Base-by-base conservation (phyloP, 2,113 vertebrate genomes). In the Ancistrus triradiatus region DNA sequence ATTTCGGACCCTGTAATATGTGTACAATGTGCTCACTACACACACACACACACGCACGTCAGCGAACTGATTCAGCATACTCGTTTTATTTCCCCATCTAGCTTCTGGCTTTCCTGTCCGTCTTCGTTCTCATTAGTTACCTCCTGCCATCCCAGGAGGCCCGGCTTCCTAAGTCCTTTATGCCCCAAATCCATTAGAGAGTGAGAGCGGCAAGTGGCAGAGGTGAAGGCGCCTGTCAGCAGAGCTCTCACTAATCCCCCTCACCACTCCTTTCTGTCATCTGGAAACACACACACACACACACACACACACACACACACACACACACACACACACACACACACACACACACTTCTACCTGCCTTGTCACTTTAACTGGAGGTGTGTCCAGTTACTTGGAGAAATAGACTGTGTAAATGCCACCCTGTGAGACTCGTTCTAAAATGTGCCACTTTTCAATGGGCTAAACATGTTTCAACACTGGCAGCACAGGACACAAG, bases 181-280 rank as follows among this genome's bases (percentile, higher is more conserved):
- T 64, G 49, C 38, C 25, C 7, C 21, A 38, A 38, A 57, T 46
- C 63, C 43, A 38, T 66, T 57, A 66, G 52, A 53, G 25, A 48
- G 21, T 14, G 42, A 27, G 43, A 47, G 19, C 2, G 6, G 17
- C 38, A n/a, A 57, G 63, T 66, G 63, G 18, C 52, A 47, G 52
- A 38, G 63, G 52, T 47, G 51, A 57, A 25, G 7, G 22, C 11
- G 31, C 42, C 42, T 66, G 63, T 57, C 63, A 66, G 52, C 52
- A 15, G 2, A 56, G 31, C 31, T 48, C 18, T 19, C 43, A 19
- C 52, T 57, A 49, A 66, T 66, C 52, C 55, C 28, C 22, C 48
- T 42, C 15, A 31, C 50, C 35, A 11, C 59, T 38, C 24, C 38
- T 35, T 50, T 40, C 46, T 27, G 46, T 62, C 40, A 27, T 56